Percentiles rank a stretch among this genome's conserved stretches.
These are phyloP conservation scores for Pterois miles DNA, from an alignment of 2,797 vertebrate genomes.

Conservation along the genomic window DNA sequence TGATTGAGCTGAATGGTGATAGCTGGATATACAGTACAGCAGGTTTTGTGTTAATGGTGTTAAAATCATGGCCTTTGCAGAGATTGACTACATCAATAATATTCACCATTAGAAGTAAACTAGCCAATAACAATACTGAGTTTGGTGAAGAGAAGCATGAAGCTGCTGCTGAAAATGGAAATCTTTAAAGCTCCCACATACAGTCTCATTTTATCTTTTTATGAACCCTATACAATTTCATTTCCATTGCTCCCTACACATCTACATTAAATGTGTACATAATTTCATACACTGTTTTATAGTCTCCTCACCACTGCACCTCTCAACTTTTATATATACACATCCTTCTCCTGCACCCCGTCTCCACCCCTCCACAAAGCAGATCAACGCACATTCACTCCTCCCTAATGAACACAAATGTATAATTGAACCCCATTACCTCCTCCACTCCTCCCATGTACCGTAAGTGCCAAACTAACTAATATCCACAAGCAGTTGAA, in stretches of 20 bases:
- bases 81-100: not conserved
- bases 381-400: not conserved
- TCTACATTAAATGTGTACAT: not conserved
- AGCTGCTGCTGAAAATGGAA: not conserved
- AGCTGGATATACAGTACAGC: not conserved
- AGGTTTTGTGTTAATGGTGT: slow-evolving; percentile 21
- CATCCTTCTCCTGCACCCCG: slow-evolving; percentile 11
- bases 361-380: not conserved
- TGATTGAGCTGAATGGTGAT: not conserved
- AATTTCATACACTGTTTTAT: slow-evolving; percentile 25
- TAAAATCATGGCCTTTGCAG: not conserved
- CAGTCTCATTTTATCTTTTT: not conserved
- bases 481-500: slow-evolving; percentile 45
- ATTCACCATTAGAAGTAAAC: not conserved
- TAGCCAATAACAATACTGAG: slow-evolving; percentile 2
- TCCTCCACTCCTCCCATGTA: slow-evolving; percentile 17
- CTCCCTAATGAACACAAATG: slow-evolving; percentile 36
- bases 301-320: not conserved
- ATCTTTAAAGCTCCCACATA: not conserved
- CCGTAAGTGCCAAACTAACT: slow-evolving; percentile 34
- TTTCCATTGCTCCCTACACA: slow-evolving; percentile 5
- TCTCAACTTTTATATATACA: not conserved
- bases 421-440: slow-evolving; percentile 41
- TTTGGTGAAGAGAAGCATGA: slow-evolving; percentile 1
- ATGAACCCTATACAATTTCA: slow-evolving; percentile 23